phyloP scores from a whole-genome alignment of 2,888 invertebrate genomes.

The Callimorpha dominula region DNA sequence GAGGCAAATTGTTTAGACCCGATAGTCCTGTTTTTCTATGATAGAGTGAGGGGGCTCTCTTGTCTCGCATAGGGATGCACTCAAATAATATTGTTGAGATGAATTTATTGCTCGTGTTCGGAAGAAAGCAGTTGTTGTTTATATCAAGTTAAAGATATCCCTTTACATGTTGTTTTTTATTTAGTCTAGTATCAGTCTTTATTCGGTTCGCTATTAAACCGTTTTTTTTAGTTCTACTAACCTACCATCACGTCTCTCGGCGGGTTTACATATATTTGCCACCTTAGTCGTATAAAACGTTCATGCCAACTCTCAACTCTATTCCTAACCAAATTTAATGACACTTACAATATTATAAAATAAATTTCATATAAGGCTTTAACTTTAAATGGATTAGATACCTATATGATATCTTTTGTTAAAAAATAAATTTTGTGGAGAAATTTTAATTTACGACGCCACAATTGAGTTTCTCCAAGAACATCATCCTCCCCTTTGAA shows the following conservation, averaged over 20 bases:
- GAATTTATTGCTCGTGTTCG: conserved; percentile 12
- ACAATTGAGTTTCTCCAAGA: conserved; percentile 31
- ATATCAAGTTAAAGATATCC: neutral
- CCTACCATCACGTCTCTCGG: no score
- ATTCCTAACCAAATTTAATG: no score
- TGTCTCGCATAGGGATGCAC: conserved; percentile 35
- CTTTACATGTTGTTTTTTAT: neutral
- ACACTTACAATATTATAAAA: no score
- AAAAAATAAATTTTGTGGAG: neutral
- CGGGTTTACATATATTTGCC: neutral
- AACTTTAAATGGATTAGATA: no score
- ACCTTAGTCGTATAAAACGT: no score
- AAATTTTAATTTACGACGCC: conserved; percentile 28
- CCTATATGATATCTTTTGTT: neutral
- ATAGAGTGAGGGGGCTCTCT: conserved; percentile 33
- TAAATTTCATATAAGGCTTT: no score
- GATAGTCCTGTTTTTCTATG: conserved; percentile 47
- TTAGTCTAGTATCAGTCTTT: neutral
- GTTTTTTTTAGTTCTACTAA: no score
- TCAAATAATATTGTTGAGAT: conserved; percentile 25
- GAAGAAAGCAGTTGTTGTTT: conserved; percentile 12
- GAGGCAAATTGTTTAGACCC: conserved; percentile 48
- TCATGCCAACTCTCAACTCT: no score
- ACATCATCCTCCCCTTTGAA: conserved; percentile 20
- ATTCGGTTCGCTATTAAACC: no score